Percentiles rank a stretch among this genome's conserved stretches.
phyloP scores from a whole-genome alignment of 2,888 invertebrate genomes.

The Molanna angustata region DNA sequence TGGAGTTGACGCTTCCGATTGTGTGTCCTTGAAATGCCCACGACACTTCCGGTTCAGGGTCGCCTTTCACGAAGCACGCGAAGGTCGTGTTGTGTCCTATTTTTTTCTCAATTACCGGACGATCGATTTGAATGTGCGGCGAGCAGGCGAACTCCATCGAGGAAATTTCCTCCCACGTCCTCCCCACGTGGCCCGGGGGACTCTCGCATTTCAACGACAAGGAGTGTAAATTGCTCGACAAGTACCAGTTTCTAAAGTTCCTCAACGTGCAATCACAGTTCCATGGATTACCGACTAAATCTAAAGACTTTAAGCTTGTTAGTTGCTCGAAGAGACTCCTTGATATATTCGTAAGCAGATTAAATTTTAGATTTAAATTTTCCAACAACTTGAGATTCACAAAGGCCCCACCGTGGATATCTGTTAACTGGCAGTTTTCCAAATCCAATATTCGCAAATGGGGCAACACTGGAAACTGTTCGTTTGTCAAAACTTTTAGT shows the following conservation, averaged over 20 bases:
- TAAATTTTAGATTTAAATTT: constrained; percentile 26
- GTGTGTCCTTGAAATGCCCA: constrained; percentile 78
- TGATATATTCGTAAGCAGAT: constrained; percentile 15
- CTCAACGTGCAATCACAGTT: constrained; percentile 84
- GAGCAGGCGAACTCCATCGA: constrained; percentile 79
- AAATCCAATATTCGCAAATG: constrained; percentile 25
- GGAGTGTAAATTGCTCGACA: constrained; percentile 73
- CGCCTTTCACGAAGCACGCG: constrained; percentile 77
- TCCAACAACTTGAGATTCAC: constrained; percentile 22
- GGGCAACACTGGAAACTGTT: constrained; percentile 74
- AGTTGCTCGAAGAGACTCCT: constrained; percentile 52
- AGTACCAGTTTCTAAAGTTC: constrained; percentile 81
- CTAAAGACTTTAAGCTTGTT: constrained; percentile 74
- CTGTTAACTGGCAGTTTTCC: constrained; percentile 25
- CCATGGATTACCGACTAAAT: constrained; percentile 86
- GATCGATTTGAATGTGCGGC: constrained; percentile 67
- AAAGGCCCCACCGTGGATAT: constrained; percentile 23
- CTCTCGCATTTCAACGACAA: constrained; percentile 71
- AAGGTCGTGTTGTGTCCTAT: constrained; percentile 80
- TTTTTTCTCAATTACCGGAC: constrained; percentile 65
- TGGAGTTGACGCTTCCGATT: constrained; percentile 53
- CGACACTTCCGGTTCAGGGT: constrained; percentile 78
- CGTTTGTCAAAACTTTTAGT: constrained; percentile 64
- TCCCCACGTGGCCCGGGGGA: constrained; percentile 66
- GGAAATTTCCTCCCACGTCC: constrained; percentile 73